Conservation (phyloP, 2,888 invertebrate genomes). For the Drosophila austrosaltans region DNA sequence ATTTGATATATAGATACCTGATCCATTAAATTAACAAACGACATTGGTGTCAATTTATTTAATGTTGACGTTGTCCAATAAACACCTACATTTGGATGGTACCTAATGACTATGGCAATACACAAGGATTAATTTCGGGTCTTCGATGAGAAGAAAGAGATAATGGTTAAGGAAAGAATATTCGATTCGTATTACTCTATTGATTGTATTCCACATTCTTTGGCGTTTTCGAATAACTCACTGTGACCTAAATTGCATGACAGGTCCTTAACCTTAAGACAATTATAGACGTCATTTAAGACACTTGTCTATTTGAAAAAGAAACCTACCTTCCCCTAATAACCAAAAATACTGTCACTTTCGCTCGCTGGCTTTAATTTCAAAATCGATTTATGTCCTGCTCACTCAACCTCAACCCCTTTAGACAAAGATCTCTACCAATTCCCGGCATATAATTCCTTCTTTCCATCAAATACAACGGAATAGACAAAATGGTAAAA, state of each 20-base stretch:
- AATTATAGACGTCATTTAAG: constrained; percentile 17
- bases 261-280: constrained; percentile 68
- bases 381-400: constrained; percentile 72
- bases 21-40: constrained; percentile 32
- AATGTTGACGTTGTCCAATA: constrained; percentile 8
- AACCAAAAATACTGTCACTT: constrained; percentile 64
- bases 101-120: constrained; percentile 5
- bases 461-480: constrained; percentile 19
- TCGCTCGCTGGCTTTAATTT: constrained; percentile 70
- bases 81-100: constrained; percentile 8
- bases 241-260: not conserved
- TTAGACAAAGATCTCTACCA: constrained; percentile 28
- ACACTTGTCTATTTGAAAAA: constrained; percentile 18
- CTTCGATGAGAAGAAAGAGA: not conserved
- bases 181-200: not conserved
- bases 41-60: constrained; percentile 37
- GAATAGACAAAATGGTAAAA: constrained; percentile 60
- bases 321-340: constrained; percentile 13
- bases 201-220: not conserved
- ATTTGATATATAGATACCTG: not conserved
- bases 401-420: constrained; percentile 43
- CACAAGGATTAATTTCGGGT: not conserved
- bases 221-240: not conserved
- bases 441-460: constrained; percentile 23
- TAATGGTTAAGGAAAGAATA: not conserved